These are phyloP conservation scores for Reticulitermes lucifugus DNA, from an alignment of 2,888 invertebrate species.

Conservation along the genomic window DNA sequence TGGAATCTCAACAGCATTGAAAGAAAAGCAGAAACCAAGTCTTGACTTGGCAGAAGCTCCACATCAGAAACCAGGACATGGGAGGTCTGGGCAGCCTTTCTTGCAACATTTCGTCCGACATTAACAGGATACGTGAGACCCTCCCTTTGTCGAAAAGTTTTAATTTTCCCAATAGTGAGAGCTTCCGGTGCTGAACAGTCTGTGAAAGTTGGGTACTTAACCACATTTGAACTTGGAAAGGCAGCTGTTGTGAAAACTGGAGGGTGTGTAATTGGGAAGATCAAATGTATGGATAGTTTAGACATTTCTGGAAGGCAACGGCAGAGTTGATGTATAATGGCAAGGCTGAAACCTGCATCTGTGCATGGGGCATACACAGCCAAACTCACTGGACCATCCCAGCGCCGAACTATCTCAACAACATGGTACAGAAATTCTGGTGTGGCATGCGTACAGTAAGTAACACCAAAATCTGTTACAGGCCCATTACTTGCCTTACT, in stretches of 20 bases:
- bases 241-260: constrained; percentile 60
- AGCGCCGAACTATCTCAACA: constrained; percentile 73
- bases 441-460: constrained; percentile 79
- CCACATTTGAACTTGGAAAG: background rate
- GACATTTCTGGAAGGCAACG: constrained; percentile 76
- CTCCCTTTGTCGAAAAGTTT: constrained; percentile 55
- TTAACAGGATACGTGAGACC: constrained; percentile 77
- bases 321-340: constrained; percentile 73
- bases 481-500: constrained; percentile 49
- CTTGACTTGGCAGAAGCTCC: constrained; percentile 76
- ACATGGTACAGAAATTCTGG: constrained; percentile 78
- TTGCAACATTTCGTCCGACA: constrained; percentile 78
- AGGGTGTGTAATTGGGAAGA: constrained; percentile 70
- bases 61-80: constrained; percentile 78
- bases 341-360: constrained; percentile 73
- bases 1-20: constrained; percentile 69
- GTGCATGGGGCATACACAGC: constrained; percentile 76
- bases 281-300: constrained; percentile 76
- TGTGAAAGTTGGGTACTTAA: constrained; percentile 26
- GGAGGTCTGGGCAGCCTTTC: constrained; percentile 72
- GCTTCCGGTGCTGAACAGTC: constrained; percentile 46
- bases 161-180: constrained; percentile 49
- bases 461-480: constrained; percentile 66
- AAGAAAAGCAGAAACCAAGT: constrained; percentile 71
- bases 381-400: constrained; percentile 79